A percentile compares a stretch with the other conserved stretches of the same genome.
These are phyloP conservation scores for Eumeta japonica DNA, from an alignment of 1,140 invertebrate genomes.

Conservation along the genomic window DNA sequence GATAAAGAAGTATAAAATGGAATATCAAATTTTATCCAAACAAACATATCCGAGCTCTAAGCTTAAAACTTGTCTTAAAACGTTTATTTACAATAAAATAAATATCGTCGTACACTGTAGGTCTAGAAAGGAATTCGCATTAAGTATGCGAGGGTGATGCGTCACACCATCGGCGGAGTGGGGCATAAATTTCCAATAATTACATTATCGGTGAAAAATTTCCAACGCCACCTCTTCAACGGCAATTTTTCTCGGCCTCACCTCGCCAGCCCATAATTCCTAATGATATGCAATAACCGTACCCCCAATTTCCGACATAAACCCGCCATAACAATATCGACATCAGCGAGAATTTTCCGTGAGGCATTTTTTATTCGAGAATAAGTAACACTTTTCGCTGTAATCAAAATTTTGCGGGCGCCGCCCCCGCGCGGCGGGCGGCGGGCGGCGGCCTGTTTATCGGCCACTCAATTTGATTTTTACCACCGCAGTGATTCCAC, in stretches of 20 bases:
- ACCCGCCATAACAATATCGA: constrained; percentile 58
- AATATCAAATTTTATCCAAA: too few relatives aligned
- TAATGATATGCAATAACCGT: constrained; percentile 58
- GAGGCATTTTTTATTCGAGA: constrained; percentile 52
- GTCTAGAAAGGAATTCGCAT: too few relatives aligned
- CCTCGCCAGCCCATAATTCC: constrained; percentile 54
- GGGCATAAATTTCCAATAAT: constrained; percentile 52
- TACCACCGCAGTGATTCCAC: constrained; percentile 46
- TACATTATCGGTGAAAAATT: constrained; percentile 50
- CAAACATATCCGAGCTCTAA: too few relatives aligned
- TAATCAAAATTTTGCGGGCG: constrained; percentile 49
- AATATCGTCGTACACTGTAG: too few relatives aligned
- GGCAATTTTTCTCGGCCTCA: constrained; percentile 40
- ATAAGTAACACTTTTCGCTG: constrained; percentile 53
- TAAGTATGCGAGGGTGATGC: too few relatives aligned
- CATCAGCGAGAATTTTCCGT: constrained; percentile 53
- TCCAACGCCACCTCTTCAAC: constrained; percentile 25
- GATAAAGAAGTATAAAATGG: too few relatives aligned
- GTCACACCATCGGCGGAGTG: not conserved
- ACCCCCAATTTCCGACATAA: constrained; percentile 56
- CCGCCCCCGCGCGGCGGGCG: constrained; percentile 12
- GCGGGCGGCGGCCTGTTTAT: constrained; percentile 29
- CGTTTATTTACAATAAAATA: too few relatives aligned
- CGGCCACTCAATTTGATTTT: constrained; percentile 55
- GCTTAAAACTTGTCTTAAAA: too few relatives aligned